Evolutionary conservation across 1,140 invertebrate species (phyloP).

Genomic region (Ceratosolen fusciceps): DNA sequence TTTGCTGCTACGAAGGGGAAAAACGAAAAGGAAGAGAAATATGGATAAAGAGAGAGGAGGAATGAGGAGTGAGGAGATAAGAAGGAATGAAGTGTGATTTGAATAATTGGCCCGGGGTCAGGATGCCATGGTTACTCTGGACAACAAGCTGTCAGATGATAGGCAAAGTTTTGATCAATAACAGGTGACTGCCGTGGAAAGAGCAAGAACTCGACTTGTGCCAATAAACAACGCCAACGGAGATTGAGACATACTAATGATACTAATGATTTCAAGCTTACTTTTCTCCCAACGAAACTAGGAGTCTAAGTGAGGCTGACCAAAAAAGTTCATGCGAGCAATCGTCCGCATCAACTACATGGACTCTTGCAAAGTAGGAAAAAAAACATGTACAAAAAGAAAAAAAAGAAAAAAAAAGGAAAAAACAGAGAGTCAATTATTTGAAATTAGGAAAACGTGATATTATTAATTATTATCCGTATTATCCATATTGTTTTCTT

Average conservation of each 20-base stretch:
- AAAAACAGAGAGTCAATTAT: too few species aligned
- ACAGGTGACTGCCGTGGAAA: conserved; percentile 61
- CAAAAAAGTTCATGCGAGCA: too few species aligned
- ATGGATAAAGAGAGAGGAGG: conserved; percentile 26
- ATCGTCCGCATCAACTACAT: too few species aligned
- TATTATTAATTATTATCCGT: too few species aligned
- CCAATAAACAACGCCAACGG: not conserved
- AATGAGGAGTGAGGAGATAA: conserved; percentile 32
- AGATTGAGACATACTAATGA: not conserved
- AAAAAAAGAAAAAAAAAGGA: too few species aligned
- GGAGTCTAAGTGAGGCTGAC: too few species aligned
- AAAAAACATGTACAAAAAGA: too few species aligned
- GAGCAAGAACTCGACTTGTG: conserved; percentile 6
- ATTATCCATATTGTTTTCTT: too few species aligned
- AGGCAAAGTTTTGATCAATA: conserved; percentile 72
- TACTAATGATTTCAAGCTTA: too few species aligned
- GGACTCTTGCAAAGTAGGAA: too few species aligned
- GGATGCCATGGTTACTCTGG: conserved; percentile 68
- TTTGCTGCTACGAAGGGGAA: not conserved
- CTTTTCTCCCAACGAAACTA: too few species aligned
- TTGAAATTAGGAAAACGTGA: too few species aligned
- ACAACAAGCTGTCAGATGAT: conserved; percentile 73
- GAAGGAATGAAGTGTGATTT: conserved; percentile 56
- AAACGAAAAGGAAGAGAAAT: not conserved
- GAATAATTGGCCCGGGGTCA: conserved; percentile 61